These are phyloP conservation scores for Gadopsis bispinosus DNA, from an alignment of 2,797 vertebrate species.

Conservation along the genomic window DNA sequence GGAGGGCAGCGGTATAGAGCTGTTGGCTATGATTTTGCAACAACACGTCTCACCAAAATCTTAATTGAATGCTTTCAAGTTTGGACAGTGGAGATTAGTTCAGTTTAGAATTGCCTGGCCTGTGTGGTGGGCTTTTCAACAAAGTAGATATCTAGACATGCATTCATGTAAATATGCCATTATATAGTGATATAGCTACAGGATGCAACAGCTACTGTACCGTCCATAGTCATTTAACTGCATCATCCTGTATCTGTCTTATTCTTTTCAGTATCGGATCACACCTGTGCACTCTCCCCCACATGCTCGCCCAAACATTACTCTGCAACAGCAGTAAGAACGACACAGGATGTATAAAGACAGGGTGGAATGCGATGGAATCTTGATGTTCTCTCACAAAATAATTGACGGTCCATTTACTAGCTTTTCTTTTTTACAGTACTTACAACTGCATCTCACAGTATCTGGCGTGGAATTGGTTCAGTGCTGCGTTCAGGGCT, in stretches of 20 bases:
- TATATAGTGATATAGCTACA: background rate
- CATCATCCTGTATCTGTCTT: background rate
- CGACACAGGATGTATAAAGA: background rate
- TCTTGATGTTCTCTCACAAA: background rate
- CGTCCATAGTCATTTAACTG: background rate
- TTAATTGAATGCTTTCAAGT: constrained; percentile 7
- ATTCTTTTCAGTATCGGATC: background rate
- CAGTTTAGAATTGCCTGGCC: background rate
- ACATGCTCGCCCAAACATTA: background rate
- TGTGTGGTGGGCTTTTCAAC: background rate
- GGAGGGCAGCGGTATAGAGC: constrained; percentile 13
- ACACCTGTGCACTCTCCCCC: background rate
- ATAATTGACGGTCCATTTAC: background rate
- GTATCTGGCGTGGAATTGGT: background rate
- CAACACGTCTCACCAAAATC: constrained; percentile 20
- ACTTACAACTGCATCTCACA: background rate
- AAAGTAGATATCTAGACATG: background rate
- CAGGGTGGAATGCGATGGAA: no score
- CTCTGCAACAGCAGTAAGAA: background rate
- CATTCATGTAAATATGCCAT: background rate
- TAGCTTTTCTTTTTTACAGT: no score
- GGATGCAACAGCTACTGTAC: background rate
- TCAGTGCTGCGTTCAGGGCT: background rate
- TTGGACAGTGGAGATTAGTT: background rate
- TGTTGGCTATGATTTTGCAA: constrained; percentile 25